Percentiles rank a stretch among this genome's conserved stretches.
phyloP scores from a whole-genome alignment of 2,113 vertebrate species.

The Butorides virescens region DNA sequence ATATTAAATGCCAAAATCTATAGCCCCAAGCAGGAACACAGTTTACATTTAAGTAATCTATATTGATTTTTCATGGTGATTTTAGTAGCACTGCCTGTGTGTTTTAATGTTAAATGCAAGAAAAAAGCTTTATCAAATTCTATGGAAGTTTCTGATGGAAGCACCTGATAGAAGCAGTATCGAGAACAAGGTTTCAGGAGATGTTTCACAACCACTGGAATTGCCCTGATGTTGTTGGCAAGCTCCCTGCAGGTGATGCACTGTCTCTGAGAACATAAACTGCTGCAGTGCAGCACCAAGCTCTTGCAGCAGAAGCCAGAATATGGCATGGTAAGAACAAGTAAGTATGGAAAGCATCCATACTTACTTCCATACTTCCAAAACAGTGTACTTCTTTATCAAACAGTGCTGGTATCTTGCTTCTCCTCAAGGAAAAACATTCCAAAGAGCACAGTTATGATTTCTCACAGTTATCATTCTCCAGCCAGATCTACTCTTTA shows the following conservation, averaged over 20 bases:
- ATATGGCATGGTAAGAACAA: not conserved
- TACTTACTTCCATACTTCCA: too few species aligned
- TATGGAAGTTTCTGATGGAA: not conserved
- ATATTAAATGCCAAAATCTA: not conserved
- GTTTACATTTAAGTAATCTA: not conserved
- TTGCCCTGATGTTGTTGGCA: not conserved
- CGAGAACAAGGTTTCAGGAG: not conserved
- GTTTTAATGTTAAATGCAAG: not conserved
- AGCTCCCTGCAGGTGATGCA: not conserved
- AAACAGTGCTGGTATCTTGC: not conserved
- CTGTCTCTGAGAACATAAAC: not conserved
- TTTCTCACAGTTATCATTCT: not conserved
- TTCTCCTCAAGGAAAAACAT: not conserved
- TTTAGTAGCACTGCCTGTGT: not conserved
- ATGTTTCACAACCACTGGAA: not conserved
- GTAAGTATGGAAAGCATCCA: not conserved
- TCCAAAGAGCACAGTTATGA: not conserved
- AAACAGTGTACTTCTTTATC: not conserved
- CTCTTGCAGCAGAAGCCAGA: not conserved
- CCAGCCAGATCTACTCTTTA: not conserved
- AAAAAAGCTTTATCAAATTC: not conserved
- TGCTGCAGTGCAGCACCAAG: not conserved
- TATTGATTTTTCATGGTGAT: not conserved
- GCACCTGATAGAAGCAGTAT: not conserved
- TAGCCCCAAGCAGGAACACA: not conserved